Conservation (phyloP, 2,797 vertebrate genomes). For the Eulemur albifrons region DNA sequence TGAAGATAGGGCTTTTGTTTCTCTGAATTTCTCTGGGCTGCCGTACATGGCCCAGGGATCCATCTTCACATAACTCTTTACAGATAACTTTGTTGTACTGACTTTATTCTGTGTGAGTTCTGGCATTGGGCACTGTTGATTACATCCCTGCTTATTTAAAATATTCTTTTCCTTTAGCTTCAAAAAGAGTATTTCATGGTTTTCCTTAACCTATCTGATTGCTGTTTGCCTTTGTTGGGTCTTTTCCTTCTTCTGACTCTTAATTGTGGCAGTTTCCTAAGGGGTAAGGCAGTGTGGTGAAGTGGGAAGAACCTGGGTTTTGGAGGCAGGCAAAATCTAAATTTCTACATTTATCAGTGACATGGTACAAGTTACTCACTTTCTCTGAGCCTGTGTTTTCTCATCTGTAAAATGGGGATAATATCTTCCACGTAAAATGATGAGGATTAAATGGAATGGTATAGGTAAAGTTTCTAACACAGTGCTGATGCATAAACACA, state of each 20-base stretch:
- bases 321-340: not conserved
- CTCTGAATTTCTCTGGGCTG: constrained; percentile 20
- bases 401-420: not conserved
- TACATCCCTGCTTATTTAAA: constrained; percentile 1
- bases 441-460: not conserved
- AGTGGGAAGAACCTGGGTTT: not conserved
- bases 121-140: not conserved
- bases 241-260: constrained; percentile 33
- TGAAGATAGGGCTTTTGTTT: not conserved
- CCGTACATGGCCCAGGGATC: not conserved
- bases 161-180: not conserved
- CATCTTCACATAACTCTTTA: not conserved
- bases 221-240: not conserved
- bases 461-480: not conserved
- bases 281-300: not conserved
- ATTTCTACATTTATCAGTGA: not conserved
- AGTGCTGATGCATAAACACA: not conserved
- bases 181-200: not conserved
- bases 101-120: not conserved
- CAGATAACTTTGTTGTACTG: not conserved
- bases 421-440: not conserved
- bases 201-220: not conserved
- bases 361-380: not conserved
- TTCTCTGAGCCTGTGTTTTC: constrained; percentile 36
- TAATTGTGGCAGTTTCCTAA: not conserved